Percentiles rank a stretch among this genome's conserved stretches.
These are phyloP conservation scores for Hymenochirus boettgeri DNA, from an alignment of 2,113 vertebrate genomes.

Conservation along the genomic window DNA sequence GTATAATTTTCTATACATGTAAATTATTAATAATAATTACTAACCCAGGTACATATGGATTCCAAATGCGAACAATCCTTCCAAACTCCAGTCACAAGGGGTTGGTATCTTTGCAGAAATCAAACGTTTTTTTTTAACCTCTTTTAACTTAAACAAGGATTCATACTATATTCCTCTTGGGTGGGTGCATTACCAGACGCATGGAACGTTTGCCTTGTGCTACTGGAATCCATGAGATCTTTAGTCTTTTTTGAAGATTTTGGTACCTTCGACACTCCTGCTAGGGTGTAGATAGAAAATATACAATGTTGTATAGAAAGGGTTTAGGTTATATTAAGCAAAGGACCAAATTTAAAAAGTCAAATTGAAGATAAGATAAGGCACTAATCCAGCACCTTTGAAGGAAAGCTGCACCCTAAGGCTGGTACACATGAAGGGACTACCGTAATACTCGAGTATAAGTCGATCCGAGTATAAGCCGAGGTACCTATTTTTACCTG, in stretches of 20 bases:
- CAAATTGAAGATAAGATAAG: too few species aligned
- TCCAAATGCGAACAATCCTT: conserved; percentile 42
- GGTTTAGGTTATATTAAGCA: too few species aligned
- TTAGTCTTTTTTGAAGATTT: conserved; percentile 40
- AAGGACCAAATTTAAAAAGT: too few species aligned
- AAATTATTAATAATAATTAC: not conserved
- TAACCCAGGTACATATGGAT: conserved; percentile 44
- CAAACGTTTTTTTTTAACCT: conserved; percentile 46
- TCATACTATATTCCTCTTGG: conserved; percentile 38
- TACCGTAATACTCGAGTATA: too few species aligned
- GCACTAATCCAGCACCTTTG: too few species aligned
- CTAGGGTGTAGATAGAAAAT: conserved; percentile 8
- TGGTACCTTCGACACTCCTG: conserved; percentile 44
- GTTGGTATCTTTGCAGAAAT: conserved; percentile 29
- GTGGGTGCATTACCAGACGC: conserved; percentile 4
- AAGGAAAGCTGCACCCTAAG: too few species aligned
- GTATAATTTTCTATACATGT: too few species aligned
- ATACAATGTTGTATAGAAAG: too few species aligned
- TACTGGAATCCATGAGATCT: conserved; percentile 36
- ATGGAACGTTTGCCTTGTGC: conserved; percentile 11
- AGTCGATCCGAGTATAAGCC: too few species aligned
- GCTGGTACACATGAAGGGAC: too few species aligned
- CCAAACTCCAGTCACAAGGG: conserved; percentile 47
- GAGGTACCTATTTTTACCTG: too few species aligned
- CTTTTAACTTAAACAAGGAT: conserved; percentile 38